These are phyloP conservation scores for Smithornis capensis DNA, from an alignment of 2,113 vertebrate genomes.

Conservation along the genomic window DNA sequence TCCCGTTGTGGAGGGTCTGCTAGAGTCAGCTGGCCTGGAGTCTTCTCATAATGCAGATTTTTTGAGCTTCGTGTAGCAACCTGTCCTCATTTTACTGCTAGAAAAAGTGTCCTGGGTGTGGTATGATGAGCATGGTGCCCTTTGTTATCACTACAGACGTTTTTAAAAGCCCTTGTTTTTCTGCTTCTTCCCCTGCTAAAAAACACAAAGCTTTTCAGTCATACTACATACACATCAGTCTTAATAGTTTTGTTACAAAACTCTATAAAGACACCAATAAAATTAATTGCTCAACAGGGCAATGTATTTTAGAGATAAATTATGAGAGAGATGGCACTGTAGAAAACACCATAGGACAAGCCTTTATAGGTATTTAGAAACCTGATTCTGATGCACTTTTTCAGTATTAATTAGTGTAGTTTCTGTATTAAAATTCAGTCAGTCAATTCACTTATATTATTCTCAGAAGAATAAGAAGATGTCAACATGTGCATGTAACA, in stretches of 20 bases:
- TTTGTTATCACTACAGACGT: not conserved
- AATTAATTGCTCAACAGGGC: not conserved
- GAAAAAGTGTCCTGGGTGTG: not conserved
- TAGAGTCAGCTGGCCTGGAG: not conserved
- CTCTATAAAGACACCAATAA: not conserved
- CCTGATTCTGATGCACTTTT: fast-evolving
- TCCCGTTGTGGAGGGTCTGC: not conserved
- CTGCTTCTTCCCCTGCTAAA: not conserved
- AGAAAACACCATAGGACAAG: not conserved
- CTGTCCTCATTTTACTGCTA: not conserved
- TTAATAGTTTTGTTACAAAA: not conserved
- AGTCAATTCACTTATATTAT: not conserved
- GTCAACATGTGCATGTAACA: not conserved
- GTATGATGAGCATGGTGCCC: not conserved
- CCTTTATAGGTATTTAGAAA: not conserved
- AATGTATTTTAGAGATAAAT: not conserved
- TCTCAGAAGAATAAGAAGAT: not conserved
- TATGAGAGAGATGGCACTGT: not conserved
- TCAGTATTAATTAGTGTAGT: not conserved
- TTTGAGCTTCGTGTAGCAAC: not conserved
- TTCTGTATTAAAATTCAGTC: not conserved
- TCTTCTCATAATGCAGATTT: not conserved
- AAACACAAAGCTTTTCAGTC: not conserved
- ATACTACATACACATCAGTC: not conserved
- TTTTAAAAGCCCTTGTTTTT: not conserved